Evolutionary conservation across 2,797 vertebrate species (phyloP), one percentile per base, ranked within the genome.

Genomic region (Lepilemur ruficaudatus): DNA sequence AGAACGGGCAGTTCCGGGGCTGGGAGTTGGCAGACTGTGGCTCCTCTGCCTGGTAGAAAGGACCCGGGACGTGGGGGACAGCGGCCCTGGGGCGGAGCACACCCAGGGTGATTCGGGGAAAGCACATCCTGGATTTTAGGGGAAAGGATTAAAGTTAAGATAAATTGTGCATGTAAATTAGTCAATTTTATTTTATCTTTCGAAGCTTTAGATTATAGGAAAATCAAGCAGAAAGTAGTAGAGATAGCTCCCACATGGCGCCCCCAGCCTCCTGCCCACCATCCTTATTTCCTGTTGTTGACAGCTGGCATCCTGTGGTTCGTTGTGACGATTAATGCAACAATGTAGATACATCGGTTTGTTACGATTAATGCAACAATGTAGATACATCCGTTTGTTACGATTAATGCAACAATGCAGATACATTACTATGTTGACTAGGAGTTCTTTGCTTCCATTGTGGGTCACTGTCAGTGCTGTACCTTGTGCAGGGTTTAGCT

Each of bases 221-320:
- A 61, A 41, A 17, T 28, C 8, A 6, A 8, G 63, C 46, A 65
- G 55, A n/a, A 22, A 57, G 50, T 17, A 72, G 20, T 2, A 3
- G 17, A 79, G 30, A 41, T 48, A 12, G 30, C 8, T 25, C 52
- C 52, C 23, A 38, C 0, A 2, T 4, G 8, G 28, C 22, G 5
- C 3, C 0, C 0, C 1, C 22, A 55, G 20, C n/a, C 4, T 4
- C 12, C 20, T 0, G 3, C 4, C 23, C 75, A 22, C 12, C 0
- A 1, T 20, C 67, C 4, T 23, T 32, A 65, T n/a, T 50, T 17
- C 11, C 25, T 1, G 0, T 9, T 1, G 3, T 2, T 4, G 3
- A 41, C 0, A 0, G 46, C 55, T 79, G 23, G 1, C 7, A 32
- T 7, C 14, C 4, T 6, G 10, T 1, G 8, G 55, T 1, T 17